Conservation (phyloP, 2,797 vertebrate genomes). For the Cottoperca gobio region DNA sequence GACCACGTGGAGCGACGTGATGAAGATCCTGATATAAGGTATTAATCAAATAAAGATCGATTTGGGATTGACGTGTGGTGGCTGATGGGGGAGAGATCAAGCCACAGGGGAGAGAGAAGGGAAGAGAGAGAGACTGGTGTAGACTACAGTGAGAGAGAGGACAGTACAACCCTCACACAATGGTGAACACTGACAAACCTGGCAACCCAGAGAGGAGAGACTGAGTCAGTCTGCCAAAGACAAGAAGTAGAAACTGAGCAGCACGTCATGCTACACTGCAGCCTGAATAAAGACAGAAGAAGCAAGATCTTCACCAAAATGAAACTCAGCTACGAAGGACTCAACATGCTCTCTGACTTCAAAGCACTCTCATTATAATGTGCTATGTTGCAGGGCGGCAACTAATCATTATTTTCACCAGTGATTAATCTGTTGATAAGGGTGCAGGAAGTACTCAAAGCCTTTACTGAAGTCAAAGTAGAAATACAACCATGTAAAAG, state of each 20-base stretch:
- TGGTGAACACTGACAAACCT: conserved; percentile 27
- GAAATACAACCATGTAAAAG: background rate
- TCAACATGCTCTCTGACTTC: conserved; percentile 5
- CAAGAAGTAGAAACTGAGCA: background rate
- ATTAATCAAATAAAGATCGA: conserved; percentile 70
- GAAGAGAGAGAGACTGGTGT: background rate
- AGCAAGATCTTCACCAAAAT: background rate
- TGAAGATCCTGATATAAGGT: conserved; percentile 34
- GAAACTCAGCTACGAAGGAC: background rate
- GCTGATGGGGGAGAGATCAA: conserved; percentile 17
- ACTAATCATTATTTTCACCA: conserved; percentile 1
- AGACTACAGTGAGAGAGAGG: background rate
- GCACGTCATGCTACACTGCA: background rate
- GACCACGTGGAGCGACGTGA: conserved; percentile 50
- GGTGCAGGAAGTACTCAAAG: background rate
- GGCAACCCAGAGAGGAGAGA: conserved; percentile 6
- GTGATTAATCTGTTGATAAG: background rate
- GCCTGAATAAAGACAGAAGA: background rate
- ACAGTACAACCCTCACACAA: background rate
- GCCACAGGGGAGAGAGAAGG: background rate
- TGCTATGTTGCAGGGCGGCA: background rate
- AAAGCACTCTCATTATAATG: conserved; percentile 11
- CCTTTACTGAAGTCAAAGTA: background rate
- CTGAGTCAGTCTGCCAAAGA: background rate
- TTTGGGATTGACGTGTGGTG: conserved; percentile 54